Percentiles rank a stretch among this genome's conserved stretches.
These are phyloP conservation scores for Idris sp. DNA, from an alignment of 1,140 invertebrate genomes.

Conservation along the genomic window DNA sequence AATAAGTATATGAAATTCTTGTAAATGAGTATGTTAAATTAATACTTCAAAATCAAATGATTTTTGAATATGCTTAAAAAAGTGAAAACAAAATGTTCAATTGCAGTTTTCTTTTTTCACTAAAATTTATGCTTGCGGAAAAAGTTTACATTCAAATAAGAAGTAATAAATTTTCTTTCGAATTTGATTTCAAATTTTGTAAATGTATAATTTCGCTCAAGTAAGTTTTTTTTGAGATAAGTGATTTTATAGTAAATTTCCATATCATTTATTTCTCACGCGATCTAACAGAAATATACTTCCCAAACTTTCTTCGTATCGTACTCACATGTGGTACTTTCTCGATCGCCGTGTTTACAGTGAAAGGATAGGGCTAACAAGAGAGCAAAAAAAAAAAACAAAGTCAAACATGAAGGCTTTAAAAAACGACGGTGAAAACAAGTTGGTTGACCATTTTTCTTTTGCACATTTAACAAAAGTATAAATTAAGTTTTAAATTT, in stretches of 20 bases:
- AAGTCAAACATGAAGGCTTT: slow-evolving; percentile 32
- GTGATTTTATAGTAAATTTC: slow-evolving; percentile 36
- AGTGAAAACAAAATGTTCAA: too few species aligned
- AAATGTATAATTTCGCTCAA: slow-evolving; percentile 20
- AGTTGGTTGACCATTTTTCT: slow-evolving; percentile 31
- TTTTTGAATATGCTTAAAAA: too few species aligned
- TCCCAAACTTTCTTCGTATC: slow-evolving; percentile 58
- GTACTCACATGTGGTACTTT: slow-evolving; percentile 40
- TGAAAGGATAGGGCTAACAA: slow-evolving; percentile 58
- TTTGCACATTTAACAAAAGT: not conserved
- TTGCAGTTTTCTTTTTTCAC: too few species aligned
- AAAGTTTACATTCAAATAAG: too few species aligned
- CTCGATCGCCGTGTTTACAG: slow-evolving; percentile 52
- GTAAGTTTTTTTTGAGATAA: slow-evolving; percentile 18
- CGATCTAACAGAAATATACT: slow-evolving; percentile 43
- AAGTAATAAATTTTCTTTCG: too few species aligned
- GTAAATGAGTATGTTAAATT: slow-evolving; percentile 3
- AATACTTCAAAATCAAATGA: too few species aligned
- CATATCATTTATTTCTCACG: slow-evolving; percentile 38
- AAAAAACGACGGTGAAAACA: slow-evolving; percentile 50
- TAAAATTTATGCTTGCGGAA: too few species aligned
- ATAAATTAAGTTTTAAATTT: too few species aligned
- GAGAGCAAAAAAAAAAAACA: slow-evolving; percentile 26
- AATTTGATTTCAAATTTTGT: too few species aligned
- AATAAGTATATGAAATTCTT: not conserved